Evolutionary conservation across 2,888 invertebrate genomes (phyloP), one percentile per base, ranked within the genome.

Genomic region (Cotesia congregata): DNA sequence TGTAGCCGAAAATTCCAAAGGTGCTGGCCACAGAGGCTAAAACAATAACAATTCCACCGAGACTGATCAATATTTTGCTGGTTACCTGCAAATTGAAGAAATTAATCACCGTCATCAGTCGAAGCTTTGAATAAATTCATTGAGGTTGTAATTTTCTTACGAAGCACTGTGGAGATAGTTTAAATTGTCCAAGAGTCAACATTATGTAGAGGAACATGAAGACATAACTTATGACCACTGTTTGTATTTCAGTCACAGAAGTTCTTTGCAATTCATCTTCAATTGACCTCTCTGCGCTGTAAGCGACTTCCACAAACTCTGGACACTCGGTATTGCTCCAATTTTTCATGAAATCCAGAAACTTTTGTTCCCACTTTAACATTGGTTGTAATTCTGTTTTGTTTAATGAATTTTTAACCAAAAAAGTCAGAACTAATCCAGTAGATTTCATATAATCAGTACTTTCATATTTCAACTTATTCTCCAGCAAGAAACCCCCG

Each of bases 161-260:
- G 1, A 88, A 83, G 67, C 83, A 87, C 67, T 80, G 77, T 0
- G 73, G 6, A 5, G 84, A 83, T 12, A 72, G 64, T 70, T 82
- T 82, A 7, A 85, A 81, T 74, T 83, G 85, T 6, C 98, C 98
- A 64, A 99, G 91, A 0, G 97, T 93, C 30, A 98, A 85, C 1
- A 96, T 93, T 71, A 99, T 96, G 88, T 99, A 99, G 68, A 94
- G 85, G 88, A 99, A 98, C 98, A 99, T 99, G 60, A 98, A 93
- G 5, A 93, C 81, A 85, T 99, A 98, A 89, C 98, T 97, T 81
- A 97, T 94, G 3, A 94, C 89, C 80, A 98, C 95, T 0, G 98
- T 98, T 5, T 91, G 84, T 0, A 94, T 91, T 91, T 98, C 98
- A 0, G 96, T 96, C 79, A 93, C 90, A n/a, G 98, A 97, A 76